Evolutionary conservation across 2,113 vertebrate species (phyloP).

Genomic region (Lichenostomus cassidix): DNA sequence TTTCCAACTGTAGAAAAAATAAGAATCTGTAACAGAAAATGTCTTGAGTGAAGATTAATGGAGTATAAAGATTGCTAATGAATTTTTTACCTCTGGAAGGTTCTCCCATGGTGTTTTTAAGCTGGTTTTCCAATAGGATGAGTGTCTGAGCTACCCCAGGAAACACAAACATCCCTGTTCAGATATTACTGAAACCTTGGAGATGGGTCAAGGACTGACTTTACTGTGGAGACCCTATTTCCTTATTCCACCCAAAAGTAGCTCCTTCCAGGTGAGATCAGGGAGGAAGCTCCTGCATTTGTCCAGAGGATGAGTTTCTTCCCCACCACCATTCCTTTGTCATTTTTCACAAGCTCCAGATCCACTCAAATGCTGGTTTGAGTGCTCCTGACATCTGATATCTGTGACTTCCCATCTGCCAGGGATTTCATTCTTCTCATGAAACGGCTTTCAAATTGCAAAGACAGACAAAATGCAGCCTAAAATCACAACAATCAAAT

Average conservation of each 20-base stretch:
- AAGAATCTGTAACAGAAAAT: neutral
- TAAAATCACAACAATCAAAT: neutral
- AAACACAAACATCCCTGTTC: neutral
- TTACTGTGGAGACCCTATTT: neutral
- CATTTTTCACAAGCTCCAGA: neutral
- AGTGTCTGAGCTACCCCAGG: neutral
- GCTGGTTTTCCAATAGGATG: neutral
- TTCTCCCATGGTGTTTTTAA: neutral
- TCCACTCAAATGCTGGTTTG: neutral
- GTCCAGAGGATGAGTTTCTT: neutral
- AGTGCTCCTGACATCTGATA: neutral
- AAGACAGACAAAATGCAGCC: neutral
- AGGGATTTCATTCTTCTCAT: neutral
- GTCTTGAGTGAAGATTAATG: neutral
- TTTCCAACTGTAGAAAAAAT: neutral
- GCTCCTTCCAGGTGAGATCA: neutral
- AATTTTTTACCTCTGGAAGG: neutral
- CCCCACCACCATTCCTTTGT: neutral
- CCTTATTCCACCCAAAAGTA: neutral
- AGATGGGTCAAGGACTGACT: neutral
- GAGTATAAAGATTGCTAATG: neutral
- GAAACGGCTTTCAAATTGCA: neutral
- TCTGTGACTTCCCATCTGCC: neutral
- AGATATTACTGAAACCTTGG: neutral
- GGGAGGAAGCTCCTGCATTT: neutral